Base-by-base conservation (phyloP, 2,888 invertebrate species). In the Nymphalis polychloros region DNA sequence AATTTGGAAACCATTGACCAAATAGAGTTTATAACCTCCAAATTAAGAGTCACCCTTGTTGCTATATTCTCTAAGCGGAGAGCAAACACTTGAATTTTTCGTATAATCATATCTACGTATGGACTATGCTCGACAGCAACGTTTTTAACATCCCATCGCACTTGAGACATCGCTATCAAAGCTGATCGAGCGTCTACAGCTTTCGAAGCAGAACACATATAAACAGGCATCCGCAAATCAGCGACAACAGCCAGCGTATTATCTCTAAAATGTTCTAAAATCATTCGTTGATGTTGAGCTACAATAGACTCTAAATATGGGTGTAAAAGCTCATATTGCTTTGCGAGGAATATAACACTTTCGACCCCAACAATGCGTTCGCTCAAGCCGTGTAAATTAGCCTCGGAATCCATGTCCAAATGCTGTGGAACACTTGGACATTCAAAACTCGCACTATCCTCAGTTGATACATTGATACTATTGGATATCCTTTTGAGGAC, bases 91-190 rank as follows among this genome's bases (percentile, higher is more conserved):
- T 97, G 96, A 27, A 96, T 93, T 81, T 95, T 95, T 89, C 96
- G 87, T 49, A 96, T 93, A 61, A 97, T 92, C 81, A 95, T 93
- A 78, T 97, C 97, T 16, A 97, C 95, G 83, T 99, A 99, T 2
- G 94, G 90, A 81, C 97, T 98, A 83, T 99, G 98, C 79, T 98
- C 97, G 0, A 97, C 97, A 89, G 97, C 97, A 0, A 99, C 97
- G 79, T 97, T 98, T 92, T 97, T 97, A 69, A 99, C 95, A 88
- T 98, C 95, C 99, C 99, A 99, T 85, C 97, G 96, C 0, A 98
- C 98, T 88, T 96, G 96, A 65, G 97, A 96, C 96, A 99, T 98
- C n/a, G 96, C 94, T 70, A 94, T 93, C 10, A 98, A 88, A 46
- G 97, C 94, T 19, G 95, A 93, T 50, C 96, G 94, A 8, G 96